Percentiles rank a stretch among this genome's conserved stretches.
Conservation (phyloP, 2,888 invertebrate species). For the Catocala fraxini region DNA sequence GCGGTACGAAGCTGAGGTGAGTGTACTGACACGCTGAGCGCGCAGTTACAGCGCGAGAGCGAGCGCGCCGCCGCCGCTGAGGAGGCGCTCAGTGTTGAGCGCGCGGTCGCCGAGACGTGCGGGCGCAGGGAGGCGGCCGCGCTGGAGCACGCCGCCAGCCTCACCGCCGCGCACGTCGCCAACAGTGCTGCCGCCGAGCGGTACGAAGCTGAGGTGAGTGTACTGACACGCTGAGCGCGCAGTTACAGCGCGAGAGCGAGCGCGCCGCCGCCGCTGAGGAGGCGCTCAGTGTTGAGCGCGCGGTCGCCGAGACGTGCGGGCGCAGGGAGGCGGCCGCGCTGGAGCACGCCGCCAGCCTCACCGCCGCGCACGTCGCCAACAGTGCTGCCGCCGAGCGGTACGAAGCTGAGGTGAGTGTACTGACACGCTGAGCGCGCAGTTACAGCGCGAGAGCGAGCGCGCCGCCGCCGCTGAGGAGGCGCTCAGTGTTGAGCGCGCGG, state of each 20-base stretch:
- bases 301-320: conserved; percentile 74
- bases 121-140: conserved; percentile 76
- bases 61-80: conserved; percentile 70
- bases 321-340: conserved; percentile 76
- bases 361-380: conserved; percentile 67
- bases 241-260: conserved; percentile 72
- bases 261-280: conserved; percentile 69
- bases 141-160: conserved; percentile 73
- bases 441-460: conserved; percentile 72
- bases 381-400: conserved; percentile 48
- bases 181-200: conserved; percentile 48
- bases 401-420: conserved; percentile 57
- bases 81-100: conserved; percentile 61
- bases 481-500: conserved; percentile 64
- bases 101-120: conserved; percentile 76
- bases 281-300: conserved; percentile 63
- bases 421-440: conserved; percentile 67
- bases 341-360: conserved; percentile 75
- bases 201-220: conserved; percentile 56
- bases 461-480: conserved; percentile 69
- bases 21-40: conserved; percentile 58
- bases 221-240: conserved; percentile 64
- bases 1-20: conserved; percentile 58
- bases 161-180: conserved; percentile 72
- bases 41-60: conserved; percentile 73